A percentile compares a stretch with the other conserved stretches of the same genome.
phyloP scores from a whole-genome alignment of 2,113 vertebrate genomes.

The Prinia subflava region DNA sequence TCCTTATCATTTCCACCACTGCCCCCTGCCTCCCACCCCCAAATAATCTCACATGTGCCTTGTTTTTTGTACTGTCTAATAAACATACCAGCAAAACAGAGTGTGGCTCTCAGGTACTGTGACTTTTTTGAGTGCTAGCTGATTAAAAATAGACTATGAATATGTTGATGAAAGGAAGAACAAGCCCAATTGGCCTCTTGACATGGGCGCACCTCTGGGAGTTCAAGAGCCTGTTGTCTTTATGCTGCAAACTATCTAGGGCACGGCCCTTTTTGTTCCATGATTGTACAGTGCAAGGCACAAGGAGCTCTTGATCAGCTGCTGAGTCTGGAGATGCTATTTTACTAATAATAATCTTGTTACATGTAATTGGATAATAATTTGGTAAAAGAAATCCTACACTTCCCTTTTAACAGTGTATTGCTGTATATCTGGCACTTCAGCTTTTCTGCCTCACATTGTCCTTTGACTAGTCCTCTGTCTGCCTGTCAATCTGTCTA shows the following conservation, averaged over 20 bases:
- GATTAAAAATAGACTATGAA: not conserved
- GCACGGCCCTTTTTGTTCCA: not conserved
- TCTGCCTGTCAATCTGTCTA: not conserved
- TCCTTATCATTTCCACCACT: not conserved
- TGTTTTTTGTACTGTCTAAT: not conserved
- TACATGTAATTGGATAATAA: not conserved
- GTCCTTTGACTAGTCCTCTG: not conserved
- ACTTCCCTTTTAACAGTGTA: not conserved
- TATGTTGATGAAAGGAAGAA: not conserved
- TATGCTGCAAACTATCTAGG: not conserved
- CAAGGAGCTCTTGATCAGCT: not conserved
- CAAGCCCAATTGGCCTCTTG: not conserved
- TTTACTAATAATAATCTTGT: not conserved
- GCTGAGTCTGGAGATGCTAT: not conserved
- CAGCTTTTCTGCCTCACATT: not conserved
- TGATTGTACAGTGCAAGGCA: not conserved
- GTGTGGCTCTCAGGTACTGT: not conserved
- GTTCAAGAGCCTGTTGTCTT: not conserved
- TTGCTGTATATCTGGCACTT: not conserved
- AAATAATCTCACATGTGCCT: not conserved
- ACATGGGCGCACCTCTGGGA: rapidly evolving
- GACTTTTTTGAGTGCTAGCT: not conserved
- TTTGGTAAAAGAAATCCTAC: not conserved
- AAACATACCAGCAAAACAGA: not conserved
- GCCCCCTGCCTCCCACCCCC: no score